Base-by-base conservation (phyloP, 2,797 vertebrate genomes). In the Decapterus maruadsi region DNA sequence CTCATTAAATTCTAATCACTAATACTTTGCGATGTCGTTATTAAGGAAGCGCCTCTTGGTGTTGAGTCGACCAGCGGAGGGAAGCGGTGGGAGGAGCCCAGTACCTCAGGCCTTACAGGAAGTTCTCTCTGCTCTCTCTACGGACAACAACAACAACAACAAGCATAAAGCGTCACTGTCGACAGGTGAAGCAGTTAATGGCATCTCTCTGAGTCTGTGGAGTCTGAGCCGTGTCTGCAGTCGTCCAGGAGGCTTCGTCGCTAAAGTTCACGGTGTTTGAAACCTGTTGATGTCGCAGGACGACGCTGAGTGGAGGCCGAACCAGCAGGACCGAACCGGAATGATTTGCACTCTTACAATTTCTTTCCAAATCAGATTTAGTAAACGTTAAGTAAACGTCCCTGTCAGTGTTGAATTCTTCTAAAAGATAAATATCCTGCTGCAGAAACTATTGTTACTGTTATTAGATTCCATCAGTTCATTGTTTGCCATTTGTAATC, bases 21-120 rank as follows among this genome's bases (percentile, higher is more conserved):
- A 31, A 36, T 22, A 56, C 34, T 66, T 6, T 29, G 9, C 73
- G 10, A 68, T 55, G 60, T 68, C 48, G 67, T 26, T 26, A 26
- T 87, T 71, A 68, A 73, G 26, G 75, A 55, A 3, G 48, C 14
- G 46, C 66, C 76, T 84, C 31, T 61, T 84, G 81, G 50, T 83
- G 67, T 36, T 83, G 82, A 89, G 78, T 82, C 8, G 61, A 63
- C 63, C 88, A 71, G 84, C 29, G 82, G 36, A 45, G 51, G 26
- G 26, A 26, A 3, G 68, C 46, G 75, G 64, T 20, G 73, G 58
- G 26, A 66, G 53, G 2, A 59, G 66, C 17, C 11, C 55, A 60
- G 79, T 90, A 91, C 87, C 86, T 92, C 67, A 90, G 36, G 77
- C 77, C 62, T 64, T 77, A 88, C 51, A 3, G 72, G 89, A 80